phyloP scores from a whole-genome alignment of 2,113 vertebrate genomes.

The Nothocercus julius region DNA sequence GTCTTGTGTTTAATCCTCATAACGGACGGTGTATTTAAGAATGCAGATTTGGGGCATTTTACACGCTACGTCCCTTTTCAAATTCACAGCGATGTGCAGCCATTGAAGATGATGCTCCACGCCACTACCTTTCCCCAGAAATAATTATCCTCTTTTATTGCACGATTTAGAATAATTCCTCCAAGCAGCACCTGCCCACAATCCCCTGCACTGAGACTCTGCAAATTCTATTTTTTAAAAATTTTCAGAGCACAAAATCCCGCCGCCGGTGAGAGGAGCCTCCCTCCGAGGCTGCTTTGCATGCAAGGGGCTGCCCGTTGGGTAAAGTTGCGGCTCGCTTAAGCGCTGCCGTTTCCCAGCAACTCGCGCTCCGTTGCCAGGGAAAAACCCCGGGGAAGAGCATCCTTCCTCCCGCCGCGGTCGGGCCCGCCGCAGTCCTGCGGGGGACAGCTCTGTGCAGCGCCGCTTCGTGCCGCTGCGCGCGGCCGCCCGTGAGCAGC shows the following conservation, averaged over 20 bases:
- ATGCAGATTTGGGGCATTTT: not conserved
- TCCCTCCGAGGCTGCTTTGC: conserved; percentile 40
- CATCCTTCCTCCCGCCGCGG: conserved; percentile 17
- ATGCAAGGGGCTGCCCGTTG: conserved; percentile 66
- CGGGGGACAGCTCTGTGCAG: conserved; percentile 36
- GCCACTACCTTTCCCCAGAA: not conserved
- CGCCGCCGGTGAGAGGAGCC: not conserved
- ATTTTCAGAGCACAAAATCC: not conserved
- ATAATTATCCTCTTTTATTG: not conserved
- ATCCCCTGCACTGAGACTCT: not conserved
- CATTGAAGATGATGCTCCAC: not conserved
- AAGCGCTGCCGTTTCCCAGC: conserved; percentile 73
- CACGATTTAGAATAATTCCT: not conserved
- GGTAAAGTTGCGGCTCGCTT: conserved; percentile 54
- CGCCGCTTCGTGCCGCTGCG: conserved; percentile 38
- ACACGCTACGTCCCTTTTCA: not conserved
- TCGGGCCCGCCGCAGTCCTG: conserved; percentile 54
- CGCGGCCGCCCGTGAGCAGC: conserved; percentile 62
- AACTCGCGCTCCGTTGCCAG: conserved; percentile 73
- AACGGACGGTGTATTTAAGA: not conserved
- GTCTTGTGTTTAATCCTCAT: not conserved
- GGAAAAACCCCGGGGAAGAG: conserved; percentile 67
- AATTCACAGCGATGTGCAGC: not conserved
- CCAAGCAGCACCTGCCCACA: conserved; percentile 5
- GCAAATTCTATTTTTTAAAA: not conserved